A percentile compares a stretch with the other conserved stretches of the same genome.
Conservation (phyloP, 1,140 invertebrate species). For the Apis florea region DNA sequence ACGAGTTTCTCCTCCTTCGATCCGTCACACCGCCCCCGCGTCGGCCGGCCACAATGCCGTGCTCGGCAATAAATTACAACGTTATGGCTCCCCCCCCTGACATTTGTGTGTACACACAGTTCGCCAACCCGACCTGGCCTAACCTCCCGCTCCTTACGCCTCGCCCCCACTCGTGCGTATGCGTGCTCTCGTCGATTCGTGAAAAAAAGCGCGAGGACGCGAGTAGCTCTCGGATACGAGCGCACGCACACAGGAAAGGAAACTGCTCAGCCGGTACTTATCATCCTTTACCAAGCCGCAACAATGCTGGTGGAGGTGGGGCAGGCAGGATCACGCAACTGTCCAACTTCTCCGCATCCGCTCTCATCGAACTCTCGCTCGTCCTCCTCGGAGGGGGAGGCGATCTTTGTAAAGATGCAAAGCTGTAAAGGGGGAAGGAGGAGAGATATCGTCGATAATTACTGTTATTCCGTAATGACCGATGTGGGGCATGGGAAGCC, state of each 20-base stretch:
- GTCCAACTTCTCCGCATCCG: conserved; percentile 77
- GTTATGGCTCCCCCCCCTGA: conserved; percentile 78
- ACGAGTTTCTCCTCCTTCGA: conserved; percentile 69
- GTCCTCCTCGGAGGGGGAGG: conserved; percentile 38
- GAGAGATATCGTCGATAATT: conserved; percentile 76
- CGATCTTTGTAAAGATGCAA: conserved; percentile 14
- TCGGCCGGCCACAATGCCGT: conserved; percentile 74
- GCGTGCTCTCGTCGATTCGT: conserved; percentile 50
- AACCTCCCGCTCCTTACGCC: conserved; percentile 70
- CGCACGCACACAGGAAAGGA: too few species aligned
- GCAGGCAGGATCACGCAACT: conserved; percentile 76
- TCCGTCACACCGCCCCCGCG: conserved; percentile 78
- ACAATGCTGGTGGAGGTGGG: conserved; percentile 65
- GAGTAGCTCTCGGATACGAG: too few species aligned
- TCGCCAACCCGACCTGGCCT: conserved; percentile 78
- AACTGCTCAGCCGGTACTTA: conserved; percentile 63
- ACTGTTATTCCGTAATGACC: conserved; percentile 80
- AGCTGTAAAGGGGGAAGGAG: background rate
- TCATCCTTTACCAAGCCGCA: conserved; percentile 57
- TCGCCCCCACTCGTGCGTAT: conserved; percentile 41
- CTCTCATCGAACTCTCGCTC: conserved; percentile 78
- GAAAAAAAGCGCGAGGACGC: background rate
- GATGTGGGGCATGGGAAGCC: conserved; percentile 79
- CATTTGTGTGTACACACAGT: conserved; percentile 75
- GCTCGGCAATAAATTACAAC: conserved; percentile 79